Evolutionary conservation across 2,888 invertebrate genomes (phyloP), one percentile per base, ranked within the genome.

Genomic region (Blastobasis lacticolella): DNA sequence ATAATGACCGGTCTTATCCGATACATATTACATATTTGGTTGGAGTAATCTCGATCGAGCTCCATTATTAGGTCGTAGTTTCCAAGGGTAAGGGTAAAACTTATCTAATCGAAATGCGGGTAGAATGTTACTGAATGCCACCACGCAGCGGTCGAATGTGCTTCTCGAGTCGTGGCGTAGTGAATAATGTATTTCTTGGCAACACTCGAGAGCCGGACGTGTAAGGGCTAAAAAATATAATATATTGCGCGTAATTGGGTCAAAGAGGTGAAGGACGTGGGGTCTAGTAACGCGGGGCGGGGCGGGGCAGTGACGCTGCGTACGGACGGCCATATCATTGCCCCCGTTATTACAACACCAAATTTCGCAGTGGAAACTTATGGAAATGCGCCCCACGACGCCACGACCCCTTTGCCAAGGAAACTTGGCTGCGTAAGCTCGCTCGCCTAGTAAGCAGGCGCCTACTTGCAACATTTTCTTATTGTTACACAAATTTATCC

Each of bases 351-450:
- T 82, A 80, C 75, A 72, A 71, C 76, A 81, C 77, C 74, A 78
- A 75, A 82, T 80, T 81, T 69, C 67, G 62, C 64, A 59, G 61
- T 76, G 69, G 69, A 77, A 81, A 78, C 73, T 83, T 81, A 82
- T 82, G 83, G 76, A 78, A 82, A 83, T 81, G 71, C 64, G 68
- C 71, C 69, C 64, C 69, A 65, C 68, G 78, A 79, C 79, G 81
- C 74, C 79, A 65, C 68, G 78, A 79, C 79, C 81, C 74, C 79
- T 78, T 84, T 84, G 81, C 79, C 81, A 70, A 65, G 70, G 70
- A 75, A 81, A 80, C 75, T 82, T 78, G 74, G 78, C 78, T 73
- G 60, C 66, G 64, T 63, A 72, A 38, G 52, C 54, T 58, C 55
- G 56, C 50, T 57, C 61, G 55, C 60, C 51, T 51, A 52, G 56